These are phyloP conservation scores for Crenuchus spilurus DNA, from an alignment of 2,797 vertebrate species.

Conservation along the genomic window DNA sequence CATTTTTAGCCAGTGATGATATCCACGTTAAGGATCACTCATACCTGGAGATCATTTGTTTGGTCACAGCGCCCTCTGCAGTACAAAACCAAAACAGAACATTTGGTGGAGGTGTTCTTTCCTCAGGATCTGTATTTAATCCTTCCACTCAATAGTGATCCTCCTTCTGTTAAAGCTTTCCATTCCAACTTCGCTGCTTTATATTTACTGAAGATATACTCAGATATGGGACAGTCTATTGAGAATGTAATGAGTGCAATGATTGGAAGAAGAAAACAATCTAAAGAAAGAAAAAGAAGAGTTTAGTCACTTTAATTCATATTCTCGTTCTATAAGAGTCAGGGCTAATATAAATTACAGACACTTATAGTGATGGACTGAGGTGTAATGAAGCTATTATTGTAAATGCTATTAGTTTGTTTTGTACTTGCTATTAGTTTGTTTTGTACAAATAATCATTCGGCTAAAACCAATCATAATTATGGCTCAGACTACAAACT, in stretches of 20 bases:
- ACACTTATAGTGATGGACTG: too few relatives aligned
- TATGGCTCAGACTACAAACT: too few relatives aligned
- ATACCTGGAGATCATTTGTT: constrained; percentile 20
- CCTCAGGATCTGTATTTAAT: background rate
- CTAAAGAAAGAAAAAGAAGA: constrained; percentile 24
- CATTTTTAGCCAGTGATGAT: constrained; percentile 1
- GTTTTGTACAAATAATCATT: too few relatives aligned
- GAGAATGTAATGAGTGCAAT: constrained; percentile 48
- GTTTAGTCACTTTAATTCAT: background rate
- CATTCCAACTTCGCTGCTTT: constrained; percentile 23
- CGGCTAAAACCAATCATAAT: too few relatives aligned
- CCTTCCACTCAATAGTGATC: constrained; percentile 14
- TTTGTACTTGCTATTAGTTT: too few relatives aligned
- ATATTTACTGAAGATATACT: constrained; percentile 32
- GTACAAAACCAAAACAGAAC: constrained; percentile 41
- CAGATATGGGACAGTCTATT: constrained; percentile 43
- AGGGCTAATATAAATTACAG: too few relatives aligned
- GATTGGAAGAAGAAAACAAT: constrained; percentile 29
- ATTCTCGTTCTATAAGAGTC: too few relatives aligned
- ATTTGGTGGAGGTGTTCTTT: constrained; percentile 34
- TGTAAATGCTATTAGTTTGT: too few relatives aligned
- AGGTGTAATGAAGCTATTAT: too few relatives aligned
- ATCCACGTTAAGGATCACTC: background rate
- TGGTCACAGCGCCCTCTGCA: constrained; percentile 47
- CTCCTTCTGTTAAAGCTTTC: constrained; percentile 33